phyloP scores from a whole-genome alignment of 2,113 vertebrate species.

The Sylvilagus bachmani region DNA sequence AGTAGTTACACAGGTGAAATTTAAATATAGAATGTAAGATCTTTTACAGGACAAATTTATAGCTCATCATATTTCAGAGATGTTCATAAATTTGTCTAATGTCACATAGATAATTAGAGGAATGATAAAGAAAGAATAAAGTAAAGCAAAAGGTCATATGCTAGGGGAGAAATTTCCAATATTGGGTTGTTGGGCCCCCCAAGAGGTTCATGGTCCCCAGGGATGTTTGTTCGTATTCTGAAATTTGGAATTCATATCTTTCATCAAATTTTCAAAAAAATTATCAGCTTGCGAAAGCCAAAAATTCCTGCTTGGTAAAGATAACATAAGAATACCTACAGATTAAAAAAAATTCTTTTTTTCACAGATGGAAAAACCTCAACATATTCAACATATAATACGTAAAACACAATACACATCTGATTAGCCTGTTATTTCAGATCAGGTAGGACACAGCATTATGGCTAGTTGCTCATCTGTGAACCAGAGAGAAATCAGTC shows the following conservation, averaged over 20 bases:
- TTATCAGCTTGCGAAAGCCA: background rate
- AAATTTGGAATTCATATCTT: background rate
- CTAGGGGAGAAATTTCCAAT: background rate
- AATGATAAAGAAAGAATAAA: constrained; percentile 49
- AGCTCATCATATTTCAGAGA: constrained; percentile 46
- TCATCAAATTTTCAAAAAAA: constrained; percentile 35
- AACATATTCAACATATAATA: too few species aligned
- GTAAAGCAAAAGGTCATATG: background rate
- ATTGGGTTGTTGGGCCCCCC: background rate
- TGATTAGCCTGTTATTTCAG: background rate
- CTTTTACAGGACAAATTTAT: background rate
- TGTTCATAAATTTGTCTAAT: background rate
- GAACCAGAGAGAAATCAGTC: background rate
- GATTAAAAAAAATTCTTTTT: background rate
- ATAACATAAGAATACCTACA: background rate
- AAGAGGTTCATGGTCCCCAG: background rate
- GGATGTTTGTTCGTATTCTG: background rate
- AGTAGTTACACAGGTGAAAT: background rate
- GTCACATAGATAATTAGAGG: background rate
- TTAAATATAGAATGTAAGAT: background rate
- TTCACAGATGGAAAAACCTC: background rate
- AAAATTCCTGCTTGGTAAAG: background rate
- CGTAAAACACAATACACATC: background rate
- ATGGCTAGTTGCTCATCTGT: background rate
- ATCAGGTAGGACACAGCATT: background rate